Evolutionary conservation across 2,797 vertebrate species (phyloP), one percentile per base, ranked within the genome.

Genomic region (Lacerta viridis): DNA sequence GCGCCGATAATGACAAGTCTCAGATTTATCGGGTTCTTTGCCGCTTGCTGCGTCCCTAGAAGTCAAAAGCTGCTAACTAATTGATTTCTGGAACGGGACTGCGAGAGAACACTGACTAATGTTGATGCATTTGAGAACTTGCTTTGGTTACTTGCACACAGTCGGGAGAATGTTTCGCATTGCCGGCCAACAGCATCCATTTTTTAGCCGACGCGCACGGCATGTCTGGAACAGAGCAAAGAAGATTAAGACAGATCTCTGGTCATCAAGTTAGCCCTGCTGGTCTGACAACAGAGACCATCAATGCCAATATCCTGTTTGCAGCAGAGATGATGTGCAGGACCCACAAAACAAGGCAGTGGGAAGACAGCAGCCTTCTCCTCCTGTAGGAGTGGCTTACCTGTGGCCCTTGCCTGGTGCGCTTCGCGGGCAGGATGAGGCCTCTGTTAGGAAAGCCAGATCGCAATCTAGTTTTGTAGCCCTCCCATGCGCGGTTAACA

Each of bases 81-180:
- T 72, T 72, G 9, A 72, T 41, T 79, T 66, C n/a, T 1, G 29
- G 66, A 84, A 88, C 43, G 15, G 55, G 27, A 9, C 75, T 59
- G 66, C 43, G 6, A n/a, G 68, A 27, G 7, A 84, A 46, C 33
- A 7, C 3, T 18, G 66, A 76, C n/a, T 43, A 55, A 25, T 20
- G 33, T 55, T 23, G 25, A 23, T 50, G 2, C 20, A n/a, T 78
- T 84, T 83, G 29, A 64, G 55, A 25, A 29, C 46, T 71, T 84
- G 74, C 66, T 88, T 78, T 84, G 75, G 66, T 59, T 84, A 71
- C 55, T 75, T 77, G 2, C 36, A 61, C 68, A 71, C 75, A 27
- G 23, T 80, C 33, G 7, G 20, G 23, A 29, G 61, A 46, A 71
- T 36, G 76, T 71, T 88, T 79, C 17, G 3, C 46, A 36, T 84